These are phyloP conservation scores for Watsonalla cultraria DNA, from an alignment of 2,888 invertebrate genomes.

Conservation along the genomic window DNA sequence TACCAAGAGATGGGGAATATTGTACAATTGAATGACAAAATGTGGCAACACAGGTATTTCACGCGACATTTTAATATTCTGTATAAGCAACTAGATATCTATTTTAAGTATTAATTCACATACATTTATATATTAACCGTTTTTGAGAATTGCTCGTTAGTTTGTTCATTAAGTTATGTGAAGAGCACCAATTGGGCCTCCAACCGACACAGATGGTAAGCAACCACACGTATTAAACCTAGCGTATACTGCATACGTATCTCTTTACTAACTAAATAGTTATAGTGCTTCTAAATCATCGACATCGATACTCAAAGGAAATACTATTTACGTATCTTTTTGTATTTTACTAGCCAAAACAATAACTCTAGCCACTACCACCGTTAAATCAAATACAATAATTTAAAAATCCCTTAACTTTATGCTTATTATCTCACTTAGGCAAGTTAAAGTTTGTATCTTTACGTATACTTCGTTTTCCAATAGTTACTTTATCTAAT, in stretches of 20 bases:
- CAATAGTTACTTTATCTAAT: slow-evolving; percentile 65
- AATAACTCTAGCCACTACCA: slow-evolving; percentile 73
- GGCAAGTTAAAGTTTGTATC: slow-evolving; percentile 77
- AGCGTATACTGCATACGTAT: slow-evolving; percentile 76
- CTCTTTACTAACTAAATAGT: slow-evolving; percentile 67
- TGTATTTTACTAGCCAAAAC: slow-evolving; percentile 67
- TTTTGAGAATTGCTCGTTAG: slow-evolving; percentile 17
- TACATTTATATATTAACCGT: slow-evolving; percentile 46
- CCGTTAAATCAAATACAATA: slow-evolving; percentile 73
- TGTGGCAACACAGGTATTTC: slow-evolving; percentile 40
- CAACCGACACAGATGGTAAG: background rate
- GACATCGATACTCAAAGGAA: slow-evolving; percentile 52
- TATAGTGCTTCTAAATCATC: slow-evolving; percentile 46
- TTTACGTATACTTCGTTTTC: slow-evolving; percentile 79
- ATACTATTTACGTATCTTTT: slow-evolving; percentile 63
- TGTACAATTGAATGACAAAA: slow-evolving; percentile 23
- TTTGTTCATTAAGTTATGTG: slow-evolving; percentile 12
- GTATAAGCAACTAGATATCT: slow-evolving; percentile 68
- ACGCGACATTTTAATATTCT: slow-evolving; percentile 47
- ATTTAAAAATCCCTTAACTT: slow-evolving; percentile 71
- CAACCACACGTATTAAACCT: slow-evolving; percentile 58
- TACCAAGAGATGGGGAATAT: slow-evolving; percentile 41
- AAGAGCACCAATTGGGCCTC: background rate
- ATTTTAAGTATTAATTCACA: slow-evolving; percentile 54
- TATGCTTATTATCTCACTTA: slow-evolving; percentile 76